Evolutionary conservation across 2,888 invertebrate genomes (phyloP).

Genomic region (Papilio demoleus): DNA sequence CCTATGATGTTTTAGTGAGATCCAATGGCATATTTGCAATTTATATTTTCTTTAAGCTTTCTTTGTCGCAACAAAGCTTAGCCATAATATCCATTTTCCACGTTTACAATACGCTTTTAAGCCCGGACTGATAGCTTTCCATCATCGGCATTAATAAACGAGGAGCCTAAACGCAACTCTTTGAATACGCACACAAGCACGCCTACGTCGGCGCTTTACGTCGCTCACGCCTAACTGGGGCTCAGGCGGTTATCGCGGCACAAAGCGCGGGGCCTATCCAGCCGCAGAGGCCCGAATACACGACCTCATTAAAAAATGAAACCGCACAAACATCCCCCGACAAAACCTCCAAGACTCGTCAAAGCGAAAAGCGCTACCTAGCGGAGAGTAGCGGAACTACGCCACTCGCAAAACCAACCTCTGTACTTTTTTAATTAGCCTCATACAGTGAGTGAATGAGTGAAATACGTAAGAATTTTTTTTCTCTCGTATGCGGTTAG

Average conservation of each 20-base stretch:
- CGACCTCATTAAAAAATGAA: slow-evolving; percentile 83
- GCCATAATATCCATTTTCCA: not conserved
- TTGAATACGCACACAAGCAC: slow-evolving; percentile 66
- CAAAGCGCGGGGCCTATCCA: slow-evolving; percentile 65
- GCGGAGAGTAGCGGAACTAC: slow-evolving; percentile 81
- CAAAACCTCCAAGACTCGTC: slow-evolving; percentile 67
- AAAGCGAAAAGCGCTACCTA: slow-evolving; percentile 77
- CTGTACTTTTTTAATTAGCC: slow-evolving; percentile 83
- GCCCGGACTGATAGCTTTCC: slow-evolving; percentile 56
- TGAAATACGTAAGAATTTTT: slow-evolving; percentile 76
- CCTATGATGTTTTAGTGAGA: not conserved
- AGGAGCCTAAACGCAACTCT: slow-evolving; percentile 69
- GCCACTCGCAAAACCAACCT: slow-evolving; percentile 76
- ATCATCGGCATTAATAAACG: slow-evolving; percentile 66
- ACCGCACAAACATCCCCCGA: slow-evolving; percentile 67
- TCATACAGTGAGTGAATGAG: slow-evolving; percentile 78
- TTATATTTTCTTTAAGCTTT: not conserved
- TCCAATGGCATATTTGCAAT: not conserved
- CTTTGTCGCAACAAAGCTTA: too few species aligned
- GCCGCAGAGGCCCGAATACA: slow-evolving; percentile 68
- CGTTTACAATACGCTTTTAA: slow-evolving; percentile 45
- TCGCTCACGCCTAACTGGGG: slow-evolving; percentile 55
- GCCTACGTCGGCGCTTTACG: slow-evolving; percentile 56
- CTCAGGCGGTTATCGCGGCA: slow-evolving; percentile 55
- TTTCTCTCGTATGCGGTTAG: slow-evolving; percentile 73